phyloP scores from a whole-genome alignment of 2,113 vertebrate genomes.

The Neolamprologus longior region DNA sequence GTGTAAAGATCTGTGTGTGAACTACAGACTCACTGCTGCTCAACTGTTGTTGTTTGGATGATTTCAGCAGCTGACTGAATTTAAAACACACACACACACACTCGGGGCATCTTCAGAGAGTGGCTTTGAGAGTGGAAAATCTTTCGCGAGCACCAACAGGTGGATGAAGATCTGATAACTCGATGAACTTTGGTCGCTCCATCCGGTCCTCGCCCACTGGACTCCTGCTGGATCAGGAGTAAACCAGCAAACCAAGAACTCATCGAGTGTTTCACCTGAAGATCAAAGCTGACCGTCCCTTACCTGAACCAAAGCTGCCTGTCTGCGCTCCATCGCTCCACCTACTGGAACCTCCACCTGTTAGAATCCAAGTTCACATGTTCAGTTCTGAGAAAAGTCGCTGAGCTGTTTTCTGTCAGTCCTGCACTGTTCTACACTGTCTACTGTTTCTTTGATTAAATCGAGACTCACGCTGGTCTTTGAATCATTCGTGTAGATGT shows the following conservation, averaged over 20 bases:
- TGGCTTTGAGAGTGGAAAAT: neutral
- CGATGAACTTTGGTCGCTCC: neutral
- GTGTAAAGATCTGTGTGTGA: neutral
- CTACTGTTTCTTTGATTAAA: neutral
- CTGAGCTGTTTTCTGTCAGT: neutral
- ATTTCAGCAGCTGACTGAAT: neutral
- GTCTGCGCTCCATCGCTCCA: neutral
- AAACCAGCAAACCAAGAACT: neutral
- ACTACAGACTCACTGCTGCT: neutral
- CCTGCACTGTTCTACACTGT: neutral
- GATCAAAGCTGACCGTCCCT: accelerated
- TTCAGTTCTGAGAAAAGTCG: neutral
- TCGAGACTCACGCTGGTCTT: neutral
- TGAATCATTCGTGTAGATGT: neutral
- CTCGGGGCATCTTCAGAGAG: neutral
- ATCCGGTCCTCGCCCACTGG: accelerated
- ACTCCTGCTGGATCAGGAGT: neutral
- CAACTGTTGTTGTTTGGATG: neutral
- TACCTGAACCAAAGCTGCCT: neutral
- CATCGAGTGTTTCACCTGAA: neutral
- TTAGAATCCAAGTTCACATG: neutral
- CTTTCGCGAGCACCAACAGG: neutral
- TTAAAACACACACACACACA: neutral
- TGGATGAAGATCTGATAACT: neutral
- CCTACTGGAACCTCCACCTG: neutral